phyloP scores from a whole-genome alignment of 2,888 invertebrate genomes.

The Oxycera nigricornis region DNA sequence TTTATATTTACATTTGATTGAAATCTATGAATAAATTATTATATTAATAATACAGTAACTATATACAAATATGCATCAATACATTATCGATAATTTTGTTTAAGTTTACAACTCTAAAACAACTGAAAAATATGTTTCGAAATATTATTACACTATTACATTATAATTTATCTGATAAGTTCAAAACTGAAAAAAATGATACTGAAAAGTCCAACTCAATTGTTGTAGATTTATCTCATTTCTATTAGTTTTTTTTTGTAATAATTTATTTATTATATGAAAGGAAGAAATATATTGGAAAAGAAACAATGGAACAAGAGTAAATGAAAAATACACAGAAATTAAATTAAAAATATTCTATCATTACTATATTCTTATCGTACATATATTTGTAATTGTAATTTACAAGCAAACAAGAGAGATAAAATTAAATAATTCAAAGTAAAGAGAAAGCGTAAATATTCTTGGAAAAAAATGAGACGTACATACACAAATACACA shows the following conservation, averaged over 20 bases:
- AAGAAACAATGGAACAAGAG: constrained; percentile 13
- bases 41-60: constrained; percentile 31
- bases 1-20: constrained; percentile 21
- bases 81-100: constrained; percentile 22
- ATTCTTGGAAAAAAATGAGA: constrained; percentile 29
- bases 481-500: constrained; percentile 34
- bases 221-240: not conserved
- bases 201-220: not conserved
- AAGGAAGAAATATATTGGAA: not conserved
- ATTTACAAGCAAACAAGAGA: constrained; percentile 44
- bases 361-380: constrained; percentile 47
- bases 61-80: constrained; percentile 12
- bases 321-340: constrained; percentile 25
- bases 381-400: constrained; percentile 47
- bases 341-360: constrained; percentile 38
- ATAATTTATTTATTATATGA: constrained; percentile 28
- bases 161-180: not conserved
- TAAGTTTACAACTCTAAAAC: not conserved
- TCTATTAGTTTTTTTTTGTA: constrained; percentile 9
- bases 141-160: not conserved
- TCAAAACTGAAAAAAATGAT: not conserved
- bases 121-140: constrained; percentile 1
- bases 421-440: constrained; percentile 27
- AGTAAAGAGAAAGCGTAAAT: constrained; percentile 41
- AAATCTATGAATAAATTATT: constrained; percentile 35